A percentile compares a stretch with the other conserved stretches of the same genome.
These are phyloP conservation scores for Falco columbarius DNA, from an alignment of 2,797 vertebrate genomes.

Conservation along the genomic window DNA sequence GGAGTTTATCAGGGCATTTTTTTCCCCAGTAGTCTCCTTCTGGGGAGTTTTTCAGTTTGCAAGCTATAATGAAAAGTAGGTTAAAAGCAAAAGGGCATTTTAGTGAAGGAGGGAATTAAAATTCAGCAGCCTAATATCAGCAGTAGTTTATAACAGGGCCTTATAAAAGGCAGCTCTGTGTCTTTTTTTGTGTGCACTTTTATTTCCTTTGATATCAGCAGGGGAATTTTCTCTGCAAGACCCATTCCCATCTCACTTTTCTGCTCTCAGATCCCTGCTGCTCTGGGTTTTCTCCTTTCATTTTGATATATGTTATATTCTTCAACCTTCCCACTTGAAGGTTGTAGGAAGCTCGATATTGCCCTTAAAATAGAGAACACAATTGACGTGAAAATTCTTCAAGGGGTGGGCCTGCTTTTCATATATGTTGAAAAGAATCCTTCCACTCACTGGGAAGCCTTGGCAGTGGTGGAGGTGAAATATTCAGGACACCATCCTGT, in stretches of 20 bases:
- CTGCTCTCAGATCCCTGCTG: constrained; percentile 72
- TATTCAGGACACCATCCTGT: neutral
- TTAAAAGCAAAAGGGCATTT: constrained; percentile 64
- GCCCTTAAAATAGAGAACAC: constrained; percentile 59
- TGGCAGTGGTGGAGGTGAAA: neutral
- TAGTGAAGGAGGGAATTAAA: constrained; percentile 57
- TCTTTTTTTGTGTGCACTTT: constrained; percentile 64
- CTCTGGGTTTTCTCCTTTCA: constrained; percentile 66
- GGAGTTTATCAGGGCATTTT: neutral
- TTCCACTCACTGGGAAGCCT: constrained; percentile 2
- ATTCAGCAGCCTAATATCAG: constrained; percentile 61
- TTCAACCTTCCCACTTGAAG: constrained; percentile 66
- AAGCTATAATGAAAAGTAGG: constrained; percentile 36
- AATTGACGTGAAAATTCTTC: constrained; percentile 35
- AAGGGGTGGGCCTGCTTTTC: constrained; percentile 35
- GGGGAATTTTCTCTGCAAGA: constrained; percentile 72
- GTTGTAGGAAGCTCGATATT: constrained; percentile 56
- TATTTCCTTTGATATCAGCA: constrained; percentile 74
- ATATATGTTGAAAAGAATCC: constrained; percentile 40
- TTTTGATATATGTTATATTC: constrained; percentile 66
- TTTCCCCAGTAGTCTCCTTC: constrained; percentile 9
- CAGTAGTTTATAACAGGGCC: constrained; percentile 50
- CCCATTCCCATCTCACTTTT: constrained; percentile 70
- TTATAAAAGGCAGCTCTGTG: constrained; percentile 57
- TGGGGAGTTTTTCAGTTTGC: constrained; percentile 27